These are phyloP conservation scores for Hydroisotoma schaefferi DNA, from an alignment of 2,888 invertebrate species.

Conservation along the genomic window DNA sequence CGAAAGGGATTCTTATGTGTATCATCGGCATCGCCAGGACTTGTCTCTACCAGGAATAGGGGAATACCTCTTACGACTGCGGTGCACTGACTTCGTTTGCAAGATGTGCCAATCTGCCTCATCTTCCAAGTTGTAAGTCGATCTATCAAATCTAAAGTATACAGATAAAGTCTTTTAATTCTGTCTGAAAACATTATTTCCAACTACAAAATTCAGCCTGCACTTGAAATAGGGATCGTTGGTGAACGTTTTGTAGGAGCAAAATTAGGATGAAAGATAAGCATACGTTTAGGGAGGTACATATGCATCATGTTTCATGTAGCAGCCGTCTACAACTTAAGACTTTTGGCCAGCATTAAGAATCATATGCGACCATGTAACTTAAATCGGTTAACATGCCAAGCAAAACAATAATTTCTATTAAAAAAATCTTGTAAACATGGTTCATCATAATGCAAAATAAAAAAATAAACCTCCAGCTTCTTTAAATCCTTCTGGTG, in stretches of 20 bases:
- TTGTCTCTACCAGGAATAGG: background rate
- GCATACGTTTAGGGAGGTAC: too few species aligned
- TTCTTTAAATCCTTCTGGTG: too few species aligned
- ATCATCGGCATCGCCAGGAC: background rate
- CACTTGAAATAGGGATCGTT: too few species aligned
- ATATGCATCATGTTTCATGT: too few species aligned
- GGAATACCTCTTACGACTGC: background rate
- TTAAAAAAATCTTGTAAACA: conserved; percentile 2
- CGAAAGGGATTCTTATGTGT: background rate
- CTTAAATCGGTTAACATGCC: background rate
- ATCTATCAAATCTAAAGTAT: background rate
- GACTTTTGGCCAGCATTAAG: too few species aligned
- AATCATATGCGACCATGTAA: background rate
- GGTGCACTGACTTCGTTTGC: background rate
- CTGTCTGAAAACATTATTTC: background rate
- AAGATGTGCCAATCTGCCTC: background rate
- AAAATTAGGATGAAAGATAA: too few species aligned
- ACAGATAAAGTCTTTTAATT: background rate
- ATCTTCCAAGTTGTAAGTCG: conserved; percentile 2
- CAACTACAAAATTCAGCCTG: too few species aligned
- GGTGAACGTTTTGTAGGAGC: too few species aligned
- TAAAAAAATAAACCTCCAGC: too few species aligned
- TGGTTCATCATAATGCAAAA: too few species aligned
- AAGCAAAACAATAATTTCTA: background rate
- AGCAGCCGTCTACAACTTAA: too few species aligned